Evolutionary conservation across 2,113 vertebrate genomes (phyloP).

Genomic region (Ginglymostoma cirratum): DNA sequence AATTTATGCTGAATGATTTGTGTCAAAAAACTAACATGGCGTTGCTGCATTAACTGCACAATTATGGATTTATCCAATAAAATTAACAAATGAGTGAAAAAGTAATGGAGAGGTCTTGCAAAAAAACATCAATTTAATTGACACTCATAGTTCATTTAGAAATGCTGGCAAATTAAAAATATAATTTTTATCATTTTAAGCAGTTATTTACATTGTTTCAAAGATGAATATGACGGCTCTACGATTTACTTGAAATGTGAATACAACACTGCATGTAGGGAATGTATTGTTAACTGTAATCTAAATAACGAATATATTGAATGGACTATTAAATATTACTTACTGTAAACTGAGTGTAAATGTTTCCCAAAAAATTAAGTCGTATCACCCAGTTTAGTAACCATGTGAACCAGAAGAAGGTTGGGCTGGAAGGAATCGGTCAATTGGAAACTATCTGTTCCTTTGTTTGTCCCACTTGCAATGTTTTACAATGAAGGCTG

Average conservation of each 20-base stretch:
- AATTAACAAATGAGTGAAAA: background rate
- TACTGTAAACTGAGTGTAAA: background rate
- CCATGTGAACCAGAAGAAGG: background rate
- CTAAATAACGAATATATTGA: background rate
- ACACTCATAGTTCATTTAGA: background rate
- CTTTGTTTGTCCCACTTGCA: background rate
- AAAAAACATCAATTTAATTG: background rate
- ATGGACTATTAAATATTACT: background rate
- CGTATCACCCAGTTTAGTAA: background rate
- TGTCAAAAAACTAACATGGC: background rate
- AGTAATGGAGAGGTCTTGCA: background rate
- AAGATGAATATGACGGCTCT: background rate
- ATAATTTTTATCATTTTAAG: background rate
- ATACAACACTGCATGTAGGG: background rate
- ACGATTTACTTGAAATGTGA: background rate
- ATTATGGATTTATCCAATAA: background rate
- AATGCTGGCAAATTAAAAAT: background rate
- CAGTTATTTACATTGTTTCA: background rate
- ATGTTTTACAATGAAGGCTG: background rate
- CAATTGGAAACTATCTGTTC: background rate
- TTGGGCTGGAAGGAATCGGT: background rate
- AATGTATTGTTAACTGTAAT: background rate
- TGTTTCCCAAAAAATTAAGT: background rate
- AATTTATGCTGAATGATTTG: background rate
- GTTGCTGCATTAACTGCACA: background rate